Percentiles rank a stretch among this genome's conserved stretches.
phyloP scores from a whole-genome alignment of 2,888 invertebrate genomes.

The Netelia virgata region DNA sequence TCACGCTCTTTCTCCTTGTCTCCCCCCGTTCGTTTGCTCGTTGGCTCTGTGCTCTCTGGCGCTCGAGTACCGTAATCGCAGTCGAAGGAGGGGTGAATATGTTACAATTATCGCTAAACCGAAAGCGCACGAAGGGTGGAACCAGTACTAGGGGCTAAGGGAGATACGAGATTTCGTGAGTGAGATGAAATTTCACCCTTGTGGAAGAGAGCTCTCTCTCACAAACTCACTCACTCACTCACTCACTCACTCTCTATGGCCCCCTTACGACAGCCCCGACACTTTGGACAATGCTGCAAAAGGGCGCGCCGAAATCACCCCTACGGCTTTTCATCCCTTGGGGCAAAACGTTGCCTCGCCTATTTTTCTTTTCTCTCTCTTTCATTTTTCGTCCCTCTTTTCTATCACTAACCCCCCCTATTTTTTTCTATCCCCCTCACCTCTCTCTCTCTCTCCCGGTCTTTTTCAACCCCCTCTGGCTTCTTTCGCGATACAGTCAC shows the following conservation, averaged over 20 bases:
- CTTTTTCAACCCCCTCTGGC: slow-evolving; percentile 27
- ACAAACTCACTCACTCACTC: slow-evolving; percentile 8
- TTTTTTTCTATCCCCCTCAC: background rate
- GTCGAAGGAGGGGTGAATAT: slow-evolving; percentile 79
- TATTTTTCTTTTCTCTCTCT: slow-evolving; percentile 41
- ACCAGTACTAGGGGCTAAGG: slow-evolving; percentile 27
- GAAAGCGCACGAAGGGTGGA: slow-evolving; percentile 70
- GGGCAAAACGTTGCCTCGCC: slow-evolving; percentile 60
- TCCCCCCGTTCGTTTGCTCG: slow-evolving; percentile 30
- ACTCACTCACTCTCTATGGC: slow-evolving; percentile 34
- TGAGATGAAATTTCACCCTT: slow-evolving; percentile 51
- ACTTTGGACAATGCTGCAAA: slow-evolving; percentile 78
- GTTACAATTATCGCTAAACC: slow-evolving; percentile 84
- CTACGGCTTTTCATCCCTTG: slow-evolving; percentile 61
- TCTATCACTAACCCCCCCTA: background rate
- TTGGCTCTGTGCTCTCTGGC: slow-evolving; percentile 28
- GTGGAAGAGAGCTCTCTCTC: slow-evolving; percentile 18
- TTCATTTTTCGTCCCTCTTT: slow-evolving; percentile 17
- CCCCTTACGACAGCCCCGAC: slow-evolving; percentile 70
- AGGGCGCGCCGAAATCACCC: slow-evolving; percentile 65
- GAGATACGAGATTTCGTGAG: slow-evolving; percentile 40
- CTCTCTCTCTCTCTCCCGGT: slow-evolving; percentile 31
- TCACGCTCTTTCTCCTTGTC: background rate
- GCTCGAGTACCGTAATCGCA: slow-evolving; percentile 65
- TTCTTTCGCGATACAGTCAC: slow-evolving; percentile 25